Evolutionary conservation across 2,888 invertebrate species (phyloP).

Genomic region (Dasysyrphus tricinctus): DNA sequence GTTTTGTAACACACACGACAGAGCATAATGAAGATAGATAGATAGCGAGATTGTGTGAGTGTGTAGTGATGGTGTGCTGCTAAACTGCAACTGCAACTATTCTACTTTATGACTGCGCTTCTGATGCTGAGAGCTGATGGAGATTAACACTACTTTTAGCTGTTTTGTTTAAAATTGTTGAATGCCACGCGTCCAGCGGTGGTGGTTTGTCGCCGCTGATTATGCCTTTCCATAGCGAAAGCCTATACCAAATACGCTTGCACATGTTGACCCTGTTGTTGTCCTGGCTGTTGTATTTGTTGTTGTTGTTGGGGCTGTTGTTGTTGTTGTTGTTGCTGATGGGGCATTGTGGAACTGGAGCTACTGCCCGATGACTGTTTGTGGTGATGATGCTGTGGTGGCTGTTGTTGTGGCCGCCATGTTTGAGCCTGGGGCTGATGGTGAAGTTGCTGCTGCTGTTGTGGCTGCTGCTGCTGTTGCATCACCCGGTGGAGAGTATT

Average conservation of each 20-base stretch:
- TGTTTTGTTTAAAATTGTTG: conserved; percentile 60
- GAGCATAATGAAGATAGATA: conserved; percentile 46
- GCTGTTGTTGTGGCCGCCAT: conserved; percentile 84
- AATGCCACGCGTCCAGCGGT: conserved; percentile 72
- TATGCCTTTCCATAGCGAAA: conserved; percentile 39
- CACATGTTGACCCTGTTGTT: conserved; percentile 83
- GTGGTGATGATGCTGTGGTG: conserved; percentile 79
- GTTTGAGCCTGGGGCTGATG: conserved; percentile 81
- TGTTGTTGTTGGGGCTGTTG: conserved; percentile 56
- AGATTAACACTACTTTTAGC: conserved; percentile 72
- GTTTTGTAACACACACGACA: conserved; percentile 29
- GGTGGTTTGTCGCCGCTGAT: conserved; percentile 61
- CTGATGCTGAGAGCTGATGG: neutral
- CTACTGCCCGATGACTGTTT: conserved; percentile 83
- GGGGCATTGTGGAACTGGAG: conserved; percentile 77
- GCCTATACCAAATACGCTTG: conserved; percentile 78
- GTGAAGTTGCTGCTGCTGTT: conserved; percentile 76
- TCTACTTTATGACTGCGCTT: conserved; percentile 28
- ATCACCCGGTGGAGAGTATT: conserved; percentile 77
- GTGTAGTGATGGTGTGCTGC: conserved; percentile 14
- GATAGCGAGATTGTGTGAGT: conserved; percentile 34
- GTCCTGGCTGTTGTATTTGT: conserved; percentile 76
- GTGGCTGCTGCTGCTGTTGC: conserved; percentile 76
- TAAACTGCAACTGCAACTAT: conserved; percentile 25
- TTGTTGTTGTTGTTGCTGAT: conserved; percentile 76